Percentiles rank a stretch among this genome's conserved stretches.
Evolutionary conservation across 2,888 invertebrate genomes (phyloP).

Genomic region (Drosophila aldrichi): DNA sequence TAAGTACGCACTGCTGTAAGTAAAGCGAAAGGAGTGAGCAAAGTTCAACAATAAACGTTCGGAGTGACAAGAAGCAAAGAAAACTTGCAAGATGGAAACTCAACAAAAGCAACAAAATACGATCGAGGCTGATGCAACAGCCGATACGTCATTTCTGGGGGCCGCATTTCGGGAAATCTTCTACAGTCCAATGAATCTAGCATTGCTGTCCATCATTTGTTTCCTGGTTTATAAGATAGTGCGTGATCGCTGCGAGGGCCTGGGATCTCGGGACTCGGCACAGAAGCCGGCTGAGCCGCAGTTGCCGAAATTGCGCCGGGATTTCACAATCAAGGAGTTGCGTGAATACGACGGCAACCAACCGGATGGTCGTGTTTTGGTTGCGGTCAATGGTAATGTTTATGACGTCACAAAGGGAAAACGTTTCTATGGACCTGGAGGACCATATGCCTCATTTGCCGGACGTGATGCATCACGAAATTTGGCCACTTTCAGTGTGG

Average conservation of each 20-base stretch:
- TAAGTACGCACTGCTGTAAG: slow-evolving; percentile 3
- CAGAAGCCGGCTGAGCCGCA: slow-evolving; percentile 86
- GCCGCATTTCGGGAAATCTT: slow-evolving; percentile 87
- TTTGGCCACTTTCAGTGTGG: slow-evolving; percentile 96
- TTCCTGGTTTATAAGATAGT: slow-evolving; percentile 91
- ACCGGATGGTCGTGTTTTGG: slow-evolving; percentile 93
- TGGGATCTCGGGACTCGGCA: slow-evolving; percentile 62
- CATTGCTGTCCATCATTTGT: slow-evolving; percentile 89
- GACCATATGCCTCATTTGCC: slow-evolving; percentile 97
- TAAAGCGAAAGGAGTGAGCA: slow-evolving; percentile 27
- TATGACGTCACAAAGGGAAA: slow-evolving; percentile 97
- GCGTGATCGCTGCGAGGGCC: slow-evolving; percentile 86
- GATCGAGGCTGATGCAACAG: slow-evolving; percentile 48
- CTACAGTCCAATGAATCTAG: slow-evolving; percentile 90
- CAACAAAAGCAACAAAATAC: slow-evolving; percentile 28
- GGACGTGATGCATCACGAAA: slow-evolving; percentile 98
- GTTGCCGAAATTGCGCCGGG: slow-evolving; percentile 93
- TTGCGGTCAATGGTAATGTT: slow-evolving; percentile 97
- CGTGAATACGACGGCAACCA: slow-evolving; percentile 94
- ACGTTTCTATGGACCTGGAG: slow-evolving; percentile 97
- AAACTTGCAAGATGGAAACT: slow-evolving; percentile 38
- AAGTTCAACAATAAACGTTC: slow-evolving; percentile 33
- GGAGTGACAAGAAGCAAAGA: slow-evolving; percentile 15
- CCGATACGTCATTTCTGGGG: slow-evolving; percentile 52
- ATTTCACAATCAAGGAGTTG: slow-evolving; percentile 95